phyloP scores from a whole-genome alignment of 2,888 invertebrate species.

The Drosophila birchii region DNA sequence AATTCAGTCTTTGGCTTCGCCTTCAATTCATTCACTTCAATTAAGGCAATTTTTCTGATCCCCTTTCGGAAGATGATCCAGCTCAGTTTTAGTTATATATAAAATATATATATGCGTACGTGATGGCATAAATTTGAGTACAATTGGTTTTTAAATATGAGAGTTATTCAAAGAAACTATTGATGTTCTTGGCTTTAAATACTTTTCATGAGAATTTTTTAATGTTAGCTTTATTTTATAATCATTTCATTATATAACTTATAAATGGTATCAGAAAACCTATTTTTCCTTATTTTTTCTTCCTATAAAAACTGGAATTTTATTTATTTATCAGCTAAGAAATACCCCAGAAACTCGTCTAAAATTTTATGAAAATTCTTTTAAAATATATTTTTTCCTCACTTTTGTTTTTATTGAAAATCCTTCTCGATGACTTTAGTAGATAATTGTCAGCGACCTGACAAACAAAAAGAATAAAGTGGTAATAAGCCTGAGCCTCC shows the following conservation, averaged over 20 bases:
- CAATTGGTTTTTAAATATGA: not conserved
- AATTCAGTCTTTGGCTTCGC: constrained; percentile 10
- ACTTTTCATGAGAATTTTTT: too few relatives aligned
- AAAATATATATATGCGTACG: not conserved
- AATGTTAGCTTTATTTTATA: too few relatives aligned
- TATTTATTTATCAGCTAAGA: not conserved
- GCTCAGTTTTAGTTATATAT: not conserved
- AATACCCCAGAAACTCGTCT: not conserved
- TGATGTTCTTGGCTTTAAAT: too few relatives aligned
- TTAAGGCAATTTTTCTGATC: constrained; percentile 4
- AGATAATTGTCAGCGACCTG: not conserved
- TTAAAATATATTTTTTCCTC: not conserved
- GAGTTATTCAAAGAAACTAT: not conserved
- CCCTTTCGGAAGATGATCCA: too few relatives aligned
- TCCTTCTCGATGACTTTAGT: not conserved
- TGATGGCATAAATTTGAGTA: not conserved
- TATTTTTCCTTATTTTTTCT: too few relatives aligned
- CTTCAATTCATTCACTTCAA: constrained; percentile 21
- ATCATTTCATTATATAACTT: too few relatives aligned
- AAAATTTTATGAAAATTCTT: not conserved
- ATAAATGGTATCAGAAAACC: too few relatives aligned
- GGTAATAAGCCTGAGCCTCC: not conserved
- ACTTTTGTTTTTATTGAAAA: not conserved
- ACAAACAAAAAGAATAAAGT: not conserved
- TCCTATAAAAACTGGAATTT: not conserved